Evolutionary conservation across 2,888 invertebrate genomes (phyloP).

Genomic region (Miltochrista miniata): DNA sequence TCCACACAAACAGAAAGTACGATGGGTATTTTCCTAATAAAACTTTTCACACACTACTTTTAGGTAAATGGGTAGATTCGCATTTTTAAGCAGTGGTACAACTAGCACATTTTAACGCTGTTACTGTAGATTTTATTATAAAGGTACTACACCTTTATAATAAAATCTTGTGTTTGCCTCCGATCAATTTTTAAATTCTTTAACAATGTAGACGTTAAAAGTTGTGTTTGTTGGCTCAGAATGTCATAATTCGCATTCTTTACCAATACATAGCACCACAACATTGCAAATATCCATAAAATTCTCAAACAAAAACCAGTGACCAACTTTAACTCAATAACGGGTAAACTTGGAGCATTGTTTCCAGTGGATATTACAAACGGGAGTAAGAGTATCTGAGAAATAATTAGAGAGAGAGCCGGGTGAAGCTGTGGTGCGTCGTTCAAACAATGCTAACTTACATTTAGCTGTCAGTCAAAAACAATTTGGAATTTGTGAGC

Average conservation of each 20-base stretch:
- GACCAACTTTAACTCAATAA: slow-evolving; percentile 8
- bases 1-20: slow-evolving; percentile 2
- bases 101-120: no score
- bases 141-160: no score
- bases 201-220: no score
- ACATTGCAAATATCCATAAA: neutral
- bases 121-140: no score
- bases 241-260: neutral
- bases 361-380: slow-evolving; percentile 27
- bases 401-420: slow-evolving; percentile 80
- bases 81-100: no score
- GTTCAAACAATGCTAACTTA: slow-evolving; percentile 82
- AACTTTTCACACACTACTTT: slow-evolving; percentile 4
- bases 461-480: slow-evolving; percentile 84
- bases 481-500: slow-evolving; percentile 83
- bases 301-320: neutral
- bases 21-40: neutral
- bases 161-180: no score
- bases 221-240: no score
- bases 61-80: neutral
- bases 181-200: no score
- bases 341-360: slow-evolving; percentile 21
- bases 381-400: slow-evolving; percentile 36
- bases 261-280: neutral
- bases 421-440: slow-evolving; percentile 71